Base-by-base conservation (phyloP, 2,797 vertebrate species). In the Acipenser ruthenus region DNA sequence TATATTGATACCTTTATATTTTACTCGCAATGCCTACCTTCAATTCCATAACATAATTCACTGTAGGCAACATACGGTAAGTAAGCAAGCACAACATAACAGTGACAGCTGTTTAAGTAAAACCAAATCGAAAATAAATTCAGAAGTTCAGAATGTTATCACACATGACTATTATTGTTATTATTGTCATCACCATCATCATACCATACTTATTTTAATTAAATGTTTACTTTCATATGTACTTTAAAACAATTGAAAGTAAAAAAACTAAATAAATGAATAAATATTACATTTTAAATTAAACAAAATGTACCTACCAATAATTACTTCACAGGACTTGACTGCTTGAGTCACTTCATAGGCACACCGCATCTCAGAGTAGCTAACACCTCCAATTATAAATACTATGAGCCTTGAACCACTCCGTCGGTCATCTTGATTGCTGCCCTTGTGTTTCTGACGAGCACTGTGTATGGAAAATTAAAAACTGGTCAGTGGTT, bases 331-430 rank as follows among this genome's bases (percentile, higher is more conserved):
- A 50, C 94, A 97, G 78, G 91, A 90, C 71, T 93, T 97, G 71
- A 87, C 79, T 2, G 90, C 80, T 74, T 93, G 86, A 2, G 92
- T 94, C 71, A 98, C 93, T 78, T 98, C 90, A 7, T 98, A 99
- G 61, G 97, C 96, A 18, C 86, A 88, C 65, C 97, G 94, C 88
- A 93, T 96, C 85, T 99, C 97, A 0, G 96, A 98, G 74, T 84
- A 86, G 0, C 92, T 86, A 72, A 97, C 80, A 1, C 97, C 97
- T 13, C 97, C 97, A 0, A 99, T 86, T 55, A 99, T 76, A 75
- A 99, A 99, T 64, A 99, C 15, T 50, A 99, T 96, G 70, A 99
- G 86, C n/a, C 92, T 91, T 0, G 95, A 91, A 0, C 89, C 86
- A 3, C 74, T 86, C 56, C 88, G 88, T 1, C 90, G 86, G 8